These are phyloP conservation scores for Muschampia plurimacula DNA, from an alignment of 2,888 invertebrate genomes.

Conservation along the genomic window DNA sequence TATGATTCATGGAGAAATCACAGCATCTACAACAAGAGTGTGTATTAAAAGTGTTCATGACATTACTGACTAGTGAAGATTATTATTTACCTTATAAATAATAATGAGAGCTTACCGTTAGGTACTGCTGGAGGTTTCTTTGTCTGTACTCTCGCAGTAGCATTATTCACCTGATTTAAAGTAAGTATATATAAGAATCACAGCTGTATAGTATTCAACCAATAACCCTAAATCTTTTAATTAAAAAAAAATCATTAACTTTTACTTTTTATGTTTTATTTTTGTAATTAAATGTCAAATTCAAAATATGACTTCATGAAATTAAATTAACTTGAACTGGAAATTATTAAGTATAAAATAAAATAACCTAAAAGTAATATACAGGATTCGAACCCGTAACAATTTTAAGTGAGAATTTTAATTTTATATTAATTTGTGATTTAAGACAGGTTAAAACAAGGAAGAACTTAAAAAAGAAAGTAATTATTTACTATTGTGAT, in stretches of 20 bases:
- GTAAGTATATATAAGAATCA: constrained; percentile 63
- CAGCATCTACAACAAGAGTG: constrained; percentile 3
- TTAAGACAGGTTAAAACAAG: background rate
- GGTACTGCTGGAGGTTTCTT: constrained; percentile 97
- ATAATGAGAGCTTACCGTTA: constrained; percentile 89
- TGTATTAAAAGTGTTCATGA: constrained; percentile 9
- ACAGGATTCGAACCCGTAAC: constrained; percentile 32
- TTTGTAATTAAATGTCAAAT: background rate
- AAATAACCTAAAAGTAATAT: background rate
- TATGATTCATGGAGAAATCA: constrained; percentile 7
- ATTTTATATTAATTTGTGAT: background rate
- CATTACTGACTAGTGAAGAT: constrained; percentile 1
- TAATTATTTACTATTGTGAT: constrained; percentile 4
- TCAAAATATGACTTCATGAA: background rate
- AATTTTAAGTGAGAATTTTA: background rate
- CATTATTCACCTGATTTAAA: constrained; percentile 97
- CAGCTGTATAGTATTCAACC: background rate
- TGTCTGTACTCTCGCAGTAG: constrained; percentile 99
- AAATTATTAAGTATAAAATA: background rate
- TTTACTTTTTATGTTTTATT: background rate
- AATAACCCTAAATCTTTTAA: background rate
- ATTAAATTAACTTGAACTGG: background rate
- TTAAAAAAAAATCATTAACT: background rate
- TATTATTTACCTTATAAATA: constrained; percentile 17
- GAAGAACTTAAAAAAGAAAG: constrained; percentile 18